Percentiles rank a stretch among this genome's conserved stretches.
phyloP scores from a whole-genome alignment of 2,797 vertebrate genomes.

The Gadopsis bispinosus region DNA sequence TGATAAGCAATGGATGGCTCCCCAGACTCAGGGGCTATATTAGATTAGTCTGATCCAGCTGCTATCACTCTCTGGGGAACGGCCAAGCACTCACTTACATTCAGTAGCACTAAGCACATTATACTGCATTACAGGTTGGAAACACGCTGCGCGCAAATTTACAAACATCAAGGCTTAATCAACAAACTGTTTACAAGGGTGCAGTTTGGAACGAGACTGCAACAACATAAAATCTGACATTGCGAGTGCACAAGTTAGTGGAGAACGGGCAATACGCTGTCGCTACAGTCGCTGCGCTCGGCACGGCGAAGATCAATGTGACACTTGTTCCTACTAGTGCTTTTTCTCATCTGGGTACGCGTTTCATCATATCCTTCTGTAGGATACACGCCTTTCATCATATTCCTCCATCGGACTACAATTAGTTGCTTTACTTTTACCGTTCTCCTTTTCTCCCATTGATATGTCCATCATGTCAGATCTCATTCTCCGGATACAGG shows the following conservation, averaged over 20 bases:
- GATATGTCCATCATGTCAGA: conserved; percentile 72
- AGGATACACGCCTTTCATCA: conserved; percentile 63
- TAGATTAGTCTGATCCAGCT: conserved; percentile 86
- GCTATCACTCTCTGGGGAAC: conserved; percentile 81
- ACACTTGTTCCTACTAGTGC: conserved; percentile 49
- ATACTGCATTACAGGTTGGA: conserved; percentile 78
- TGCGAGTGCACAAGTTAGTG: conserved; percentile 44
- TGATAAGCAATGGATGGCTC: conserved; percentile 84
- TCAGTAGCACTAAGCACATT: conserved; percentile 81
- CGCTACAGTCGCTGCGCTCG: conserved; percentile 24
- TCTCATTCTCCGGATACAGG: conserved; percentile 53
- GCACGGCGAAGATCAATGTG: conserved; percentile 51
- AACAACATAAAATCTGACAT: conserved; percentile 63
- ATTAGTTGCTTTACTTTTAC: conserved; percentile 63
- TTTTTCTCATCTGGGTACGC: conserved; percentile 58
- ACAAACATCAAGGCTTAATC: conserved; percentile 79
- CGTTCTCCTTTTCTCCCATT: conserved; percentile 54
- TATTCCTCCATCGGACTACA: conserved; percentile 60
- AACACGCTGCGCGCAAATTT: conserved; percentile 72
- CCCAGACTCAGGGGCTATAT: conserved; percentile 79
- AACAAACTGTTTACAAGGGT: conserved; percentile 77
- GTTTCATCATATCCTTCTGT: conserved; percentile 66
- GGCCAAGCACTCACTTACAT: conserved; percentile 82
- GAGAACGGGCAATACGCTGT: conserved; percentile 14
- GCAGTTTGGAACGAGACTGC: conserved; percentile 53